These are phyloP conservation scores for Cephus sareptanus DNA, from an alignment of 2,888 invertebrate genomes.

Conservation along the genomic window DNA sequence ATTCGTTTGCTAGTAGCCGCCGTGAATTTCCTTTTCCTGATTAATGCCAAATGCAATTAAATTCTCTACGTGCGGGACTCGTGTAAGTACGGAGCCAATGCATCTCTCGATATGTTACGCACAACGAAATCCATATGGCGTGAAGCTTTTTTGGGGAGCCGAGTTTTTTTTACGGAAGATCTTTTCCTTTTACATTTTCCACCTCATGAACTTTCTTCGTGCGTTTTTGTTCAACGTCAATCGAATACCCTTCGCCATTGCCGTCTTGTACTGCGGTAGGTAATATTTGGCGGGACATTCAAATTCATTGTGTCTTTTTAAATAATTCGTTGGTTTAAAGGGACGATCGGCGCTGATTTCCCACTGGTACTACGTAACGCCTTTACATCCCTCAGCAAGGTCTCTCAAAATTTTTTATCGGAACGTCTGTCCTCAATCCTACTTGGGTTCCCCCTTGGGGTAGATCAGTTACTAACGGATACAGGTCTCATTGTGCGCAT, in stretches of 20 bases:
- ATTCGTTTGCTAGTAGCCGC: not conserved
- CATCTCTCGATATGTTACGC: not conserved
- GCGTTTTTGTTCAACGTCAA: not conserved
- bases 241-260: not conserved
- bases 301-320: not conserved
- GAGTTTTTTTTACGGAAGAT: not conserved
- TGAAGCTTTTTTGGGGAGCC: not conserved
- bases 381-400: not conserved
- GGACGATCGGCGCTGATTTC: not conserved
- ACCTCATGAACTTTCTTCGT: not conserved
- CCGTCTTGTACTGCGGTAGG: not conserved
- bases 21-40: not conserved
- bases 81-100: not conserved
- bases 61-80: not conserved
- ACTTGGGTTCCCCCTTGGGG: not conserved
- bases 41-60: constrained; percentile 1
- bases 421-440: not conserved
- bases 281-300: not conserved
- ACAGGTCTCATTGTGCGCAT: not conserved
- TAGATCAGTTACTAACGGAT: not conserved
- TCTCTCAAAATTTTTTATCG: not conserved
- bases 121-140: not conserved
- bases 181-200: not conserved
- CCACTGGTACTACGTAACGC: not conserved
- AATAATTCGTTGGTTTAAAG: not conserved